Percentiles rank a stretch among this genome's conserved stretches.
Conservation (phyloP, 2,888 invertebrate species). For the Noctua janthina region DNA sequence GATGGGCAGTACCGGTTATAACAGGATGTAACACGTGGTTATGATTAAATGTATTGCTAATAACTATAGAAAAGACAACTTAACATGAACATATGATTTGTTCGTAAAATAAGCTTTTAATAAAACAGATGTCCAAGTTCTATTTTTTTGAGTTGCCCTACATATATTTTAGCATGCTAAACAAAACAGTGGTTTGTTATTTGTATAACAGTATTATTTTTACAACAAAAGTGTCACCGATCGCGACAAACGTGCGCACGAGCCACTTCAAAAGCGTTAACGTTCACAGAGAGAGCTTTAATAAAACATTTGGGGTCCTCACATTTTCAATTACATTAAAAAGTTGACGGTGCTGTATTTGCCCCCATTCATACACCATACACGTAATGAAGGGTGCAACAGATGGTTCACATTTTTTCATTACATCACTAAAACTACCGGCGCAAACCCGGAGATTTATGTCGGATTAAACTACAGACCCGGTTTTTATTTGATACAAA, state of each 20-base stretch:
- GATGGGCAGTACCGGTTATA: constrained; percentile 27
- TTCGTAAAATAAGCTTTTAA: constrained; percentile 12
- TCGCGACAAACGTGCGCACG: constrained; percentile 60
- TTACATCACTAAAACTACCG: constrained; percentile 85
- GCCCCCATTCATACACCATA: constrained; percentile 83
- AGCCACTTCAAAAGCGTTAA: constrained; percentile 77
- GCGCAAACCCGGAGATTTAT: constrained; percentile 85
- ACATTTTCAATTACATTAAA: constrained; percentile 89
- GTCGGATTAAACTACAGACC: constrained; percentile 87
- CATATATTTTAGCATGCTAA: constrained; percentile 16
- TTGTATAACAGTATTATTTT: constrained; percentile 47
- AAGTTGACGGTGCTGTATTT: constrained; percentile 85
- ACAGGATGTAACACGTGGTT: constrained; percentile 20
- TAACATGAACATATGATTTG: neutral
- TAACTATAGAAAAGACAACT: neutral
- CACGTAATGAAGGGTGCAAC: constrained; percentile 89
- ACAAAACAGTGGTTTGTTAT: constrained; percentile 44
- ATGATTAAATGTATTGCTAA: constrained; percentile 15
- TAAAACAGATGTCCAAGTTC: constrained; percentile 12
- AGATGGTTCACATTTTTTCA: constrained; percentile 89
- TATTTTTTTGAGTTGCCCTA: constrained; percentile 7
- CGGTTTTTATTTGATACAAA: constrained; percentile 85
- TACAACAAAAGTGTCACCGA: constrained; percentile 53
- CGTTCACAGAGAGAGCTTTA: constrained; percentile 80
- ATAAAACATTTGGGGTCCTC: constrained; percentile 87